Evolutionary conservation across 2,888 invertebrate species (phyloP), one percentile per base, ranked within the genome.

Genomic region (Orthosia gothica): DNA sequence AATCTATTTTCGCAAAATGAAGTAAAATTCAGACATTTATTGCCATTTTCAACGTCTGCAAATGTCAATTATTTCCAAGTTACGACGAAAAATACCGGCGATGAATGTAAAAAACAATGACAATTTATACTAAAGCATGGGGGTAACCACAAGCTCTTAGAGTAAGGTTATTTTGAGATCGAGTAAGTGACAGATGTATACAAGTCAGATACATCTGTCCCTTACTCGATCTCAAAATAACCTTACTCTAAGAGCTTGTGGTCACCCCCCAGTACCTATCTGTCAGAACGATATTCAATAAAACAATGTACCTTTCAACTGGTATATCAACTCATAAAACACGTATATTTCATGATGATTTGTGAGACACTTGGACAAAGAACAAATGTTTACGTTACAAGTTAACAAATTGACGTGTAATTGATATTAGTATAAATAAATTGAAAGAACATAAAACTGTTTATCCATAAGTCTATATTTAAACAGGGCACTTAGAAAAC

Each of bases 11-110:
- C 45, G 18, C 13, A 26, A 61, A 50, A 40, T 12, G 1, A 69
- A 79, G 3, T 47, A 18, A 26, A 67, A 74, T 26, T 2, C 13
- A 5, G 13, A 57, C 23, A 20, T 70, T 63, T 70, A 58, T 80
- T 71, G n/a, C 18, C 9, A 11, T 49, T 45, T 23, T 9, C 52
- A 57, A 13, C 23, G 61, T 66, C 61, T 64, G 20, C n/a, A 45
- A 66, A 59, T 40, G 70, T 72, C 50, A 72, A 74, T 84, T 74
- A 74, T 74, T 65, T 59, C 0, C 55, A 49, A 82, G 49, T 71
- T 79, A 74, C 58, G 49, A 18, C 12, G 20, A 50, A 26, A 66
- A 63, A 70, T 52, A 40, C 15, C 26, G 15, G 63, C 9, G 1
- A 7, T 5, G 32, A 18, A 63, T 55, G 32, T 32, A 45, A 78